Base-by-base conservation (phyloP, 2,113 vertebrate species). In the Equus przewalskii region DNA sequence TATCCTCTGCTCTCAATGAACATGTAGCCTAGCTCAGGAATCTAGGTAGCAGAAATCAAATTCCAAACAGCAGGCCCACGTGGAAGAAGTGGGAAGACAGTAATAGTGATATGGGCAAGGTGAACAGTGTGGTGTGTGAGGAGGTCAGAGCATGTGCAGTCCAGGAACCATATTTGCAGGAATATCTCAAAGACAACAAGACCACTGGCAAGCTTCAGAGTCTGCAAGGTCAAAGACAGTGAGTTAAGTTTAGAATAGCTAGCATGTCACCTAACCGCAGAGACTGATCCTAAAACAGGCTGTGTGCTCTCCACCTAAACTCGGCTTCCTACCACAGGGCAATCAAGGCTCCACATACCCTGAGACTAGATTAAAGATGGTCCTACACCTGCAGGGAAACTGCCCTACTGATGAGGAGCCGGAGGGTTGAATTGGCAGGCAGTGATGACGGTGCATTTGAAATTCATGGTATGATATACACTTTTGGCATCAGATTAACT, bases 41-140 rank as follows among this genome's bases (percentile, higher is more conserved):
- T 28, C 30, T 44, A 88, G 33, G 64, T 75, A 26, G 28, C 51
- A 94, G 91, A 85, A 89, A 62, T 70, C 69, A 76, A 51, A 69
- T 21, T 80, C 56, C 54, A 89, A 73, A 41, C 24, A 83, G 33
- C 24, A 56, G 36, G 5, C 15, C 56, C 22, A 19, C 46, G 14
- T 70, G 54, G 46, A 62, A 87, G 16, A 89, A 83, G n/a, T 49
- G 64, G 24, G 22, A 24, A 83, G 36, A 91, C 26, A 22, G 54
- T 22, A 36, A 44, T 8, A 62, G 21, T 3, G 56, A 81, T n/a
- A 64, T 0, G 26, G 22, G 49, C 12, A 19, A 44, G 11, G 28
- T 13, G 33, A 60, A 58, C 22, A 41, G 18, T 18, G 4, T 24
- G 2, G 6, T 21, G 75, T 64, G 22, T 33, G 65, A 65, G 62